phyloP scores from a whole-genome alignment of 2,113 vertebrate species.

The Periophthalmus modestus region DNA sequence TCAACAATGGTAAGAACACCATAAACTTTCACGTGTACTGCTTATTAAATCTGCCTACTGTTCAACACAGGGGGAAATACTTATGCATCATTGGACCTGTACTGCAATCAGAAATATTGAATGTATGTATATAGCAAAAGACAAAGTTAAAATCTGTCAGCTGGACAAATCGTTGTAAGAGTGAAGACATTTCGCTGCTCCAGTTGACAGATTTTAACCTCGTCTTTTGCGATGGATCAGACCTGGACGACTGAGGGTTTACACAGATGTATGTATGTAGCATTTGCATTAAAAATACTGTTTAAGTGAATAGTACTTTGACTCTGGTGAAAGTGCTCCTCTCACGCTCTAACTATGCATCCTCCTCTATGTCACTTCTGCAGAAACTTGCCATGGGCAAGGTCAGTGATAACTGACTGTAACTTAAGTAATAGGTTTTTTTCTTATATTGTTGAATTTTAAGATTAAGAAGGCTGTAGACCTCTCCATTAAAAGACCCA shows the following conservation, averaged over 20 bases:
- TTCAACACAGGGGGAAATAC: neutral
- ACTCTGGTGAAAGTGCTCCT: neutral
- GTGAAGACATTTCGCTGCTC: no score
- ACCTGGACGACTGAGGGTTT: no score
- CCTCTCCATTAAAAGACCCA: no score
- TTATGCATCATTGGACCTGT: neutral
- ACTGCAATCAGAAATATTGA: neutral
- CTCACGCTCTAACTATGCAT: neutral
- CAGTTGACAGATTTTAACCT: no score
- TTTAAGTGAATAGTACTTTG: neutral
- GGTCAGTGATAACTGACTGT: conserved; percentile 13
- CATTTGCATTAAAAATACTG: neutral
- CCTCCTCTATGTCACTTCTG: neutral
- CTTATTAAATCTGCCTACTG: neutral
- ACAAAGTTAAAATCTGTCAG: no score
- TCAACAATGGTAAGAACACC: conserved; percentile 37
- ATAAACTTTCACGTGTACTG: neutral
- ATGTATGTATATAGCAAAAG: no score
- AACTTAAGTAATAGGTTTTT: neutral
- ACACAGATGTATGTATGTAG: no score
- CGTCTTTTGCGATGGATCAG: no score
- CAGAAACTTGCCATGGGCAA: neutral
- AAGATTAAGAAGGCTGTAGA: no score
- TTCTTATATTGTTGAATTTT: no score
- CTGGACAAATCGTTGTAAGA: no score